These are phyloP conservation scores for Melikaiella ostensackeni DNA, from an alignment of 2,888 invertebrate species.

Conservation along the genomic window DNA sequence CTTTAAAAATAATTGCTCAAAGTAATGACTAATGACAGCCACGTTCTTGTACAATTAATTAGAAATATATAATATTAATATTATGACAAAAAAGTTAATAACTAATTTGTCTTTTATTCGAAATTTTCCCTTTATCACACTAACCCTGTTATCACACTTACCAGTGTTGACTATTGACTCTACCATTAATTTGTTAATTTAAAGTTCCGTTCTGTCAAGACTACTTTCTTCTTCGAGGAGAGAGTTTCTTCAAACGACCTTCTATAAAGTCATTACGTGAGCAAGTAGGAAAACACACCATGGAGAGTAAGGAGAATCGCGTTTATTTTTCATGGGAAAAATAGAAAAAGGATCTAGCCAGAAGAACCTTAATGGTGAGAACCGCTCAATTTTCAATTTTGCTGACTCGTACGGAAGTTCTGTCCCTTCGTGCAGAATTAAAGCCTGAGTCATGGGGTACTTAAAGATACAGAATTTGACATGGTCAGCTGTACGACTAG, in stretches of 20 bases:
- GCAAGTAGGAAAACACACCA: constrained; percentile 16
- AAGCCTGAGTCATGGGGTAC: constrained; percentile 26
- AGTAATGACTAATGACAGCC: too few relatives aligned
- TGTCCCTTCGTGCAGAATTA: background rate
- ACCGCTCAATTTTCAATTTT: constrained; percentile 35
- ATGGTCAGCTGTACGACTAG: constrained; percentile 16
- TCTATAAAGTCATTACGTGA: constrained; percentile 3
- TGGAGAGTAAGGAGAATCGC: constrained; percentile 16
- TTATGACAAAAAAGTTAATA: too few relatives aligned
- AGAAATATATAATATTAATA: too few relatives aligned
- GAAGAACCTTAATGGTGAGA: constrained; percentile 21
- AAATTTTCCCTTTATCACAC: too few relatives aligned
- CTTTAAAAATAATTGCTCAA: too few relatives aligned
- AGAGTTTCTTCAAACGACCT: constrained; percentile 7
- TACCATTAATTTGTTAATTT: background rate
- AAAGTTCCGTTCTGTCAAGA: background rate
- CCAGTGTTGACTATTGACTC: too few relatives aligned
- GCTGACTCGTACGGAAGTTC: constrained; percentile 22
- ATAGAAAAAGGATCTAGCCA: background rate
- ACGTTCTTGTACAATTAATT: too few relatives aligned
- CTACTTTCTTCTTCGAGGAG: background rate
- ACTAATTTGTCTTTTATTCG: too few relatives aligned
- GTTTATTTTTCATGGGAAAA: constrained; percentile 17
- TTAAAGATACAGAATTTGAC: constrained; percentile 6
- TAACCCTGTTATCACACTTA: too few relatives aligned